Conservation (phyloP, 2,113 vertebrate genomes). For the Laterallus jamaicensis region DNA sequence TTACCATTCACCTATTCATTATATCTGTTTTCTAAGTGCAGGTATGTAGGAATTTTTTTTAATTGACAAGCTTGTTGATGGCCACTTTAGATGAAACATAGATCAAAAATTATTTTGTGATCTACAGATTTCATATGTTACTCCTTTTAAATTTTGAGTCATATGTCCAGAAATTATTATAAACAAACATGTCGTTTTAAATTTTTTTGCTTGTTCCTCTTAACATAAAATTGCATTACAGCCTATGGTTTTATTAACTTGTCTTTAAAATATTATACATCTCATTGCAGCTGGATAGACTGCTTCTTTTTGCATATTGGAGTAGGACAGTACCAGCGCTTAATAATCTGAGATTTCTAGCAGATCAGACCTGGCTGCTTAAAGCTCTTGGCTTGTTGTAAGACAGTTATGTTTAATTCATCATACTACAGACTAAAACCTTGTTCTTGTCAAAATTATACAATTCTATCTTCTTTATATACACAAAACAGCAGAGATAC, state of each 20-base stretch:
- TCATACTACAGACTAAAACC: constrained; percentile 68
- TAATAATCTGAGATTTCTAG: constrained; percentile 62
- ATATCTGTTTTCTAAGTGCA: not conserved
- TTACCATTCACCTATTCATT: not conserved
- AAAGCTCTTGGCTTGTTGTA: constrained; percentile 59
- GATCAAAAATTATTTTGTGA: not conserved
- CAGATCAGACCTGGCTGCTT: constrained; percentile 54
- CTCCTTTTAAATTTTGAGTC: not conserved
- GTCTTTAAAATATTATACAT: constrained; percentile 8
- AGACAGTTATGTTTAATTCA: constrained; percentile 76
- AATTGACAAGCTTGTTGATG: not conserved
- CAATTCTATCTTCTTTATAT: constrained; percentile 73
- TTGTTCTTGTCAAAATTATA: constrained; percentile 75
- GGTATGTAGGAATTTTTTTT: not conserved
- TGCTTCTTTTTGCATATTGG: constrained; percentile 23
- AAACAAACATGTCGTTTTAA: constrained; percentile 32
- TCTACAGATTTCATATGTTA: not conserved
- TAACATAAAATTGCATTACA: constrained; percentile 7
- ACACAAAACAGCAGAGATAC: constrained; percentile 66
- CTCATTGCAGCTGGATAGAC: constrained; percentile 9
- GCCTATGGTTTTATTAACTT: not conserved
- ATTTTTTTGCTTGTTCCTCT: not conserved
- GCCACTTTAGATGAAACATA: not conserved
- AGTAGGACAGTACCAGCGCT: not conserved
- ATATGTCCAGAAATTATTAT: not conserved